A percentile compares a stretch with the other conserved stretches of the same genome.
phyloP scores from a whole-genome alignment of 2,113 vertebrate genomes.

The Phaethon lepturus region DNA sequence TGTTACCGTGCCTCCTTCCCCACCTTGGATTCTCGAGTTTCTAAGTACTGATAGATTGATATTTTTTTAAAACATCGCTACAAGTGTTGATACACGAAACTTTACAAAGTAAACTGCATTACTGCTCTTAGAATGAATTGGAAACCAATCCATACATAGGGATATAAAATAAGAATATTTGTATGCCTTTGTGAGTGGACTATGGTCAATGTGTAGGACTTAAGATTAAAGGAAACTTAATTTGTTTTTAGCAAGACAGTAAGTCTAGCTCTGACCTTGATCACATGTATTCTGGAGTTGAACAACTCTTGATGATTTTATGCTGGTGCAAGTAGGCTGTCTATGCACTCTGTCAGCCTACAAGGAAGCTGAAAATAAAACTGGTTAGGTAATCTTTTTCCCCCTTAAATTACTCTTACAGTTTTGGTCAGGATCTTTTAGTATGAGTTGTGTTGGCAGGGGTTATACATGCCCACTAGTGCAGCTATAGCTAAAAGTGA shows the following conservation, averaged over 20 bases:
- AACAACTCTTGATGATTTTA: neutral
- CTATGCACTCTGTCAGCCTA: neutral
- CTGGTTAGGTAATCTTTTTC: neutral
- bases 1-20: neutral
- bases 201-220: neutral
- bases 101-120: neutral
- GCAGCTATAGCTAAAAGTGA: neutral
- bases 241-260: neutral
- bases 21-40: neutral
- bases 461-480: neutral
- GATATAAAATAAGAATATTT: neutral
- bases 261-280: neutral
- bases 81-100: neutral
- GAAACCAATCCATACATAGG: neutral
- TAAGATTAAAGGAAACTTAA: neutral
- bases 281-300: neutral
- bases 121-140: neutral
- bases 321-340: neutral
- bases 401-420: neutral
- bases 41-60: neutral
- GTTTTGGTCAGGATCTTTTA: neutral
- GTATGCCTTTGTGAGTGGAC: neutral
- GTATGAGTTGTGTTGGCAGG: neutral
- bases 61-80: neutral
- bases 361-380: constrained; percentile 27